Evolutionary conservation across 2,797 vertebrate species (phyloP).

Genomic region (Sphenodon punctatus): DNA sequence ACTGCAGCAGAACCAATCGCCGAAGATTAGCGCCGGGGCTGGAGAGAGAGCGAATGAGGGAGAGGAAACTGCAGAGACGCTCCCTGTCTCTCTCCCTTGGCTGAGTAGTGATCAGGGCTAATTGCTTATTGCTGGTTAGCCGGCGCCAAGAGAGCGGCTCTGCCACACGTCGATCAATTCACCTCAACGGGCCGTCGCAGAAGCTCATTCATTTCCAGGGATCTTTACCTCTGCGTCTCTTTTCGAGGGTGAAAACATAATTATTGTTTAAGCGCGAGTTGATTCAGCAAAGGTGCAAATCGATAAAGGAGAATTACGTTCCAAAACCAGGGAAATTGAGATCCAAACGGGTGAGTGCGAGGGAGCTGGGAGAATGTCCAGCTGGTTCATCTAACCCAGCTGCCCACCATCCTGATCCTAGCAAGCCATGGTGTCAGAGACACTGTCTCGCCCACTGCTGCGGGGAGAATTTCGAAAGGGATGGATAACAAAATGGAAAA

Average conservation of each 20-base stretch:
- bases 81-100: conserved; percentile 9
- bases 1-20: conserved; percentile 45
- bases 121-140: conserved; percentile 56
- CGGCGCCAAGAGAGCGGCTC: conserved; percentile 25
- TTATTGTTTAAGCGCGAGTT: conserved; percentile 71
- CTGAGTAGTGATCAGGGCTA: conserved; percentile 56
- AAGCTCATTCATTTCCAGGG: conserved; percentile 56
- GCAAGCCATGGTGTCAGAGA: no score
- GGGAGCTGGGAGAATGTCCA: no score
- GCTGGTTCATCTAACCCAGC: no score
- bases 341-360: not conserved
- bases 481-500: no score
- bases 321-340: conserved; percentile 58
- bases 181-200: conserved; percentile 21
- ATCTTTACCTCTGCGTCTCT: conserved; percentile 56
- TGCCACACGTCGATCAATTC: conserved; percentile 54
- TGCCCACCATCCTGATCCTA: no score
- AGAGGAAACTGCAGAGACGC: conserved; percentile 34
- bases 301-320: conserved; percentile 59
- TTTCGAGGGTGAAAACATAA: conserved; percentile 63
- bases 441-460: no score
- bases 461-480: no score
- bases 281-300: conserved; percentile 64
- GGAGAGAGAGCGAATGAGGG: conserved; percentile 10
- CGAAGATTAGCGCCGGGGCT: conserved; percentile 27